A percentile compares a stretch with the other conserved stretches of the same genome.
Conservation (phyloP, 2,888 invertebrate genomes). For the Parnassius glacialis region DNA sequence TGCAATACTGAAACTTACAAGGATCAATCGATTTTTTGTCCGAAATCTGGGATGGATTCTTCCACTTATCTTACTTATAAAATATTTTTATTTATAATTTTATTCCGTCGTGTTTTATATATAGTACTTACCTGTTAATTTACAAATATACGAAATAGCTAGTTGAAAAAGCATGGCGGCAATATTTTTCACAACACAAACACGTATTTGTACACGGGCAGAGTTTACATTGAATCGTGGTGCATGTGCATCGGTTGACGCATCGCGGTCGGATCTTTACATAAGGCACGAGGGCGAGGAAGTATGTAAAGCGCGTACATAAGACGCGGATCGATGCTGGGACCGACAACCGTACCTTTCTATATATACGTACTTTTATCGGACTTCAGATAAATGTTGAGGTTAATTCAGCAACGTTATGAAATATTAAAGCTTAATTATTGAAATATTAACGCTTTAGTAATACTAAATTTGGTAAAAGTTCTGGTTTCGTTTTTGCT, state of each 20-base stretch:
- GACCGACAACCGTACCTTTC: constrained; percentile 51
- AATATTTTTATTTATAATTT: too few species aligned
- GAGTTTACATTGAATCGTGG: constrained; percentile 48
- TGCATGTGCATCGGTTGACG: constrained; percentile 76
- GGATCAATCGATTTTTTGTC: too few species aligned
- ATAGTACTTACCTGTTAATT: too few species aligned
- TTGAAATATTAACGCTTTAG: constrained; percentile 24
- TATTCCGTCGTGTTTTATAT: too few species aligned
- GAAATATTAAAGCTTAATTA: constrained; percentile 24
- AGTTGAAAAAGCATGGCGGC: neutral
- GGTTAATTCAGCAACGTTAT: constrained; percentile 7
- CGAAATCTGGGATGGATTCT: too few species aligned
- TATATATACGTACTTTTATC: constrained; percentile 28
- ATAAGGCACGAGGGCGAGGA: constrained; percentile 63
- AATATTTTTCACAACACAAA: too few species aligned
- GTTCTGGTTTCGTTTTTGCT: constrained; percentile 11
- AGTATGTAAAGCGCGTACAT: constrained; percentile 72
- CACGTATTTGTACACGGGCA: constrained; percentile 16
- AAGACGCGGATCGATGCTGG: constrained; percentile 75
- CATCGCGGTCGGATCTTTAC: constrained; percentile 77
- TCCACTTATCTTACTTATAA: too few species aligned
- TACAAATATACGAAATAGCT: too few species aligned
- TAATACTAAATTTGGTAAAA: constrained; percentile 11
- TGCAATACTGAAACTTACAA: too few species aligned
- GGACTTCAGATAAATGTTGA: constrained; percentile 10